These are phyloP conservation scores for Microchirus variegatus DNA, from an alignment of 2,797 vertebrate genomes.

Conservation along the genomic window DNA sequence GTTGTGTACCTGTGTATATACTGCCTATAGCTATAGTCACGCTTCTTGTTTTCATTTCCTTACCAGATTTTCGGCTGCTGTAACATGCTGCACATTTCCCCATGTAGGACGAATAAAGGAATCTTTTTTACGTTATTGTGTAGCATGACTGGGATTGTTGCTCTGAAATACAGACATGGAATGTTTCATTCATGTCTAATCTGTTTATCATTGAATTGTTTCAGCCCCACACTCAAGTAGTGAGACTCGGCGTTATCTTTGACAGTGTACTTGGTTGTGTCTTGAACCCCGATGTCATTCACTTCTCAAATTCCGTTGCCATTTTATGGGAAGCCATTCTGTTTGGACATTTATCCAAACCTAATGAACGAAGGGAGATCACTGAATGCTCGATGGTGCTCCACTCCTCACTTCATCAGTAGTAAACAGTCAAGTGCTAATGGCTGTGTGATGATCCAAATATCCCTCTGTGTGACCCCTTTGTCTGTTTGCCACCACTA, in stretches of 20 bases:
- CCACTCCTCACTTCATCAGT: background rate
- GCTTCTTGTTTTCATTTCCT: too few species aligned
- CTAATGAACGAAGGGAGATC: constrained; percentile 3
- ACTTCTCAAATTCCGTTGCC: background rate
- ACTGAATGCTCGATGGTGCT: background rate
- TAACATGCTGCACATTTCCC: too few species aligned
- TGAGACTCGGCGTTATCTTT: background rate
- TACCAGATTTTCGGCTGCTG: too few species aligned
- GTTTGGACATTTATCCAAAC: constrained; percentile 11
- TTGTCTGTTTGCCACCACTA: constrained; percentile 4
- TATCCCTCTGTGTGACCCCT: constrained; percentile 31
- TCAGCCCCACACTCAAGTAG: background rate
- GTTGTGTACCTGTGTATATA: too few species aligned
- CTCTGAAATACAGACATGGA: too few species aligned
- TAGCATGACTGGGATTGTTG: background rate
- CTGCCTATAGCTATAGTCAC: too few species aligned
- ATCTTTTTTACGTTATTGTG: background rate
- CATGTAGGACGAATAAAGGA: too few species aligned
- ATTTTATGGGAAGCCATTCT: background rate
- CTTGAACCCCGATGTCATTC: background rate
- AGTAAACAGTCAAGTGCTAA: constrained; percentile 4
- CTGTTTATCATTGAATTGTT: background rate
- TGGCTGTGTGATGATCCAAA: constrained; percentile 32
- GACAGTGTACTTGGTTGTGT: background rate
- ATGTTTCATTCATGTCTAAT: background rate